These are phyloP conservation scores for Pavo muticus DNA, from an alignment of 2,113 vertebrate species.

Conservation along the genomic window DNA sequence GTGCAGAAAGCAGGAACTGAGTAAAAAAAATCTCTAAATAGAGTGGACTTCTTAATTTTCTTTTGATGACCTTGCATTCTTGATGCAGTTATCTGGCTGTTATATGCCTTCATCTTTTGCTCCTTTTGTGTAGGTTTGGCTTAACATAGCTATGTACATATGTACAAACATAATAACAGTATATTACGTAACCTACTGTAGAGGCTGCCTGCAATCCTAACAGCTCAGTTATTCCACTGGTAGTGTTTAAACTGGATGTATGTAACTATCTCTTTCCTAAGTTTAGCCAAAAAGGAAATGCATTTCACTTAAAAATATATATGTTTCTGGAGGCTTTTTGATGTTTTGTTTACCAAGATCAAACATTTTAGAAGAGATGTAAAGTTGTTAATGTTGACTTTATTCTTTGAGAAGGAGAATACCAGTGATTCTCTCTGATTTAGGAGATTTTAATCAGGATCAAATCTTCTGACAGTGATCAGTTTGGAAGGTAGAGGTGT, in stretches of 20 bases:
- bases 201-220: not conserved
- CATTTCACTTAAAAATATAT: no score
- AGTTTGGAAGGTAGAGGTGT: not conserved
- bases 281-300: no score
- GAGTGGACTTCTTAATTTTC: not conserved
- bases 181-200: not conserved
- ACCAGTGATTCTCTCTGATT: not conserved
- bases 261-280: no score
- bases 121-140: not conserved
- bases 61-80: not conserved
- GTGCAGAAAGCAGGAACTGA: no score
- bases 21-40: no score
- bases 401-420: not conserved
- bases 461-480: not conserved
- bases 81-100: not conserved
- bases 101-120: not conserved
- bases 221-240: not conserved
- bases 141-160: not conserved
- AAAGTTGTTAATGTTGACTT: not conserved
- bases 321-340: not conserved
- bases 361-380: not conserved
- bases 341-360: not conserved
- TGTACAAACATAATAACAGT: not conserved
- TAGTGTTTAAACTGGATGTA: not conserved
- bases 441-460: not conserved